Base-by-base conservation (phyloP, 2,888 invertebrate species). In the Alitta virens region DNA sequence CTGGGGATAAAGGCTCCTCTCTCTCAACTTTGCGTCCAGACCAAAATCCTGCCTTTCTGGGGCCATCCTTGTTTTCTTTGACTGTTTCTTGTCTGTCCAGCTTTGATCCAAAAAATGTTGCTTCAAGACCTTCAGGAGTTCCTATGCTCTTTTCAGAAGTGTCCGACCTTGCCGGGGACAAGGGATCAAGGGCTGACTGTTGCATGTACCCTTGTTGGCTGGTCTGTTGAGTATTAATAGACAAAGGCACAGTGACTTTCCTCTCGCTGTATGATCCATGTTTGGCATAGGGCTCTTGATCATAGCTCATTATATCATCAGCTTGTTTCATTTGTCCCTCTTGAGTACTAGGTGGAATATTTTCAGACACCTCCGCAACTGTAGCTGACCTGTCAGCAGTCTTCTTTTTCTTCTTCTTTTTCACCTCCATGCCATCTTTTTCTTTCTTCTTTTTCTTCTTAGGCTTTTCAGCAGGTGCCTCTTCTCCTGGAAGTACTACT, bases 21-120 rank as follows among this genome's bases (percentile, higher is more conserved):
- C 7, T 33, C 12, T 5, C 33, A 33, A 33, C 46, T 21, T 46
- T 46, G 5, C 46, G 46, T 21, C 46, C 46, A 18, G 46, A n/a
- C 46, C 46, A 46, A 46, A 46, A 63, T 1, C 63, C 59, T 16
- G 55, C 62, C 16, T 50, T 57, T 53, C 53, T 60, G 18, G 18
- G 24, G 12, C 49, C 59, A 12, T 42, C 56, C 18, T 49, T 49
- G 26, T 33, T 43, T 49, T 60, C 53, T 46, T 49, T 55, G 18
- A 63, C 49, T 21, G 63, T 63, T 24, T 63, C 63, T 21, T 33
- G 33, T 21, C 63, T 16, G 9, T 63, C 60, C 1, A 63, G 52
- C 21, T 51, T 55, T 2, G 56, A 49, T 5, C 60, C 63, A 58
- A 63, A 58, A 1, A 62, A 56, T 26, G 62, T 62, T 23, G 51